Evolutionary conservation across 2,888 invertebrate species (phyloP), one percentile per base, ranked within the genome.

Genomic region (Alcis repandata): DNA sequence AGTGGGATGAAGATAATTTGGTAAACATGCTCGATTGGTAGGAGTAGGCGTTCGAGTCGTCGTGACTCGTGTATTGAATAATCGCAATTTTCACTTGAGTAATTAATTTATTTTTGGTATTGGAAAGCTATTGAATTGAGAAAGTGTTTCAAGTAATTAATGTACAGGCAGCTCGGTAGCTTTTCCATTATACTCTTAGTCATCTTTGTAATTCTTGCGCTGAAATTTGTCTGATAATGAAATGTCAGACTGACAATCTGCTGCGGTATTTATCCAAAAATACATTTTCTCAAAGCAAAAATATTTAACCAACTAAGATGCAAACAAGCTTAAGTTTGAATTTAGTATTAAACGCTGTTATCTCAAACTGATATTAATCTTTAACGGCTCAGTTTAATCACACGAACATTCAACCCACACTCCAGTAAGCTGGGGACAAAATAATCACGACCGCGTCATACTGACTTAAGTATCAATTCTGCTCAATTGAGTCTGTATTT

Each of bases 1-100:
- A n/a, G 46, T 60, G 53, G 33, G 58, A 38, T 56, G 36, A 32
- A 63, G 52, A 63, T 63, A 53, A 58, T 63, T 58, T 53, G 43
- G 58, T 46, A 52, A 63, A 52, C 57, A 46, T 40, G 57, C 46
- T 52, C 46, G 46, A 53, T 63, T 52, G 45, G 27, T 22, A 41
- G 11, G 20, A 43, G 49, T 40, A 19, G 56, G 62, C 51, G 48
- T 17, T 27, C 41, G 49, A 38, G 19, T 11, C 53, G 9, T 19
- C 27, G 20, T 53, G 45, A 43, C 8, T 49, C 48, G 27, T 56
- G 49, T 27, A 43, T 40, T 36, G 41, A 54, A 54, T 61, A 46
- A 54, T 40, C 40, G 40, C 52, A 19, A 13, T 40, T 41, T 53
- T n/a, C 15, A 10, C 10, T 33, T 33, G n/a, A 32, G 32, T 17